These are phyloP conservation scores for Archips crataeganus DNA, from an alignment of 2,888 invertebrate genomes.

Conservation along the genomic window DNA sequence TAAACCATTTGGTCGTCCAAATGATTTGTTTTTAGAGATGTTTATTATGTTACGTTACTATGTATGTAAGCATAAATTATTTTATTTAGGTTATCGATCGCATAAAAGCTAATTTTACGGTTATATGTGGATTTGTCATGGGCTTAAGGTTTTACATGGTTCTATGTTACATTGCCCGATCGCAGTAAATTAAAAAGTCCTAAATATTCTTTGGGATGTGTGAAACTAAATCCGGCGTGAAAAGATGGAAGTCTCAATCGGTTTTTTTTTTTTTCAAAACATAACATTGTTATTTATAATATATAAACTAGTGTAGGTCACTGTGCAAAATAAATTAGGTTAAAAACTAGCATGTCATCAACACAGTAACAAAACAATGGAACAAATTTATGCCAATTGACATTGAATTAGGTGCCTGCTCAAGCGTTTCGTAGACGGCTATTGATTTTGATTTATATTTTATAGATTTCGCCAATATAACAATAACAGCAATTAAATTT, in stretches of 20 bases:
- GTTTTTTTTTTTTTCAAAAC: too few relatives aligned
- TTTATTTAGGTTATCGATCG: slow-evolving; percentile 25
- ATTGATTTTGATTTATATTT: too few relatives aligned
- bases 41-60: not conserved
- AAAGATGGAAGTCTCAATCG: too few relatives aligned
- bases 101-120: not conserved
- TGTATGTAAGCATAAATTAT: not conserved
- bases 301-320: not conserved
- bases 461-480: too few relatives aligned
- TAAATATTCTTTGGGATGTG: too few relatives aligned
- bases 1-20: too few relatives aligned
- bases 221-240: too few relatives aligned
- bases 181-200: too few relatives aligned
- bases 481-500: too few relatives aligned
- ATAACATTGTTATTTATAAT: too few relatives aligned
- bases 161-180: not conserved
- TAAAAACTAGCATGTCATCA: not conserved
- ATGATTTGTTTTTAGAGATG: too few relatives aligned
- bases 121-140: not conserved
- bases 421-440: not conserved
- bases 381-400: not conserved
- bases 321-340: not conserved
- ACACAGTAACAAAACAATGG: not conserved
- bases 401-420: not conserved
- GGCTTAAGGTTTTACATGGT: not conserved